These are phyloP conservation scores for Trichacis sp. DNA, from an alignment of 2,888 invertebrate genomes.

Conservation along the genomic window DNA sequence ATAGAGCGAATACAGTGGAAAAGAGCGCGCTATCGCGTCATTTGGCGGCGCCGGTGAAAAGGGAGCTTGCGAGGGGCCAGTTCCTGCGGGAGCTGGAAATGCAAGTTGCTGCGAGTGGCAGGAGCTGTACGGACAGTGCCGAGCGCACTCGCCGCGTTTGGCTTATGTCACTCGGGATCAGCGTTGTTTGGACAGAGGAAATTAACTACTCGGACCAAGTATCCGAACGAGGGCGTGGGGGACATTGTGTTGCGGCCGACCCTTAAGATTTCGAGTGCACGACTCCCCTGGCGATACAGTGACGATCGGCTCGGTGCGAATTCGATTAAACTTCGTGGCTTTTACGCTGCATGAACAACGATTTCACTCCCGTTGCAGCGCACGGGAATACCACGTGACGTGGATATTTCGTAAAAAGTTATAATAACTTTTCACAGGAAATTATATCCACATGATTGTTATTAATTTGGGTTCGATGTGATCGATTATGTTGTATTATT, in stretches of 20 bases:
- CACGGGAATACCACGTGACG: too few species aligned
- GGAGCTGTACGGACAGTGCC: conserved; percentile 36
- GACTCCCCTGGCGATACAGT: conserved; percentile 5
- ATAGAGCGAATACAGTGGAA: too few species aligned
- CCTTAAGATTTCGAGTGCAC: conserved; percentile 46
- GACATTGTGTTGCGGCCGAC: conserved; percentile 56
- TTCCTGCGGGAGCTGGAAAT: conserved; percentile 44
- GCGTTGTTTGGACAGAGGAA: conserved; percentile 68
- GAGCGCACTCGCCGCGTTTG: conserved; percentile 46
- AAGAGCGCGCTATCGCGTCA: conserved; percentile 24
- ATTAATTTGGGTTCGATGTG: too few species aligned
- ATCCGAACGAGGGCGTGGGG: conserved; percentile 59
- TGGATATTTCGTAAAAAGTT: too few species aligned
- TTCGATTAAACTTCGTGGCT: neutral
- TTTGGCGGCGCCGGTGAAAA: conserved; percentile 38
- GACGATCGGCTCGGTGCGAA: neutral
- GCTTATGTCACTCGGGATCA: conserved; percentile 67
- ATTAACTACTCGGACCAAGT: conserved; percentile 63
- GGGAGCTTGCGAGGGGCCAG: conserved; percentile 42
- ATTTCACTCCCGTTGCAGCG: too few species aligned
- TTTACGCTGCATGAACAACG: neutral
- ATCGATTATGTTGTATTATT: too few species aligned
- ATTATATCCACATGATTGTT: too few species aligned
- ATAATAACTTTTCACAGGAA: too few species aligned
- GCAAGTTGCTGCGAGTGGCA: conserved; percentile 42